These are phyloP conservation scores for Caenorhabditis sp. DNA, from an alignment of 2,888 invertebrate genomes.

Conservation along the genomic window DNA sequence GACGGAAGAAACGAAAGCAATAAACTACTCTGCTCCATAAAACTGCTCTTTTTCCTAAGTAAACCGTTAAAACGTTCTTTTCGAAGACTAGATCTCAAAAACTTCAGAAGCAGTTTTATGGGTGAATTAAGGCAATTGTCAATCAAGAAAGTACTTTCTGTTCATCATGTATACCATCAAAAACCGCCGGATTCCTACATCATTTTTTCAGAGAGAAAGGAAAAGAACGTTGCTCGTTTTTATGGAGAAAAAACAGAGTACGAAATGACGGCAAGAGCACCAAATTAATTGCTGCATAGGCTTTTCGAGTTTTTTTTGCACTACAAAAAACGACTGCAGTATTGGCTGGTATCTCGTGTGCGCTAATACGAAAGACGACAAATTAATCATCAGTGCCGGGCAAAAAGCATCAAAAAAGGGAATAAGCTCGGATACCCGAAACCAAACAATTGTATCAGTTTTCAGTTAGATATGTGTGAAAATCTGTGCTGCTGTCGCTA, in stretches of 20 bases:
- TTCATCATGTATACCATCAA: too few relatives aligned
- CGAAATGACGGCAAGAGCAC: too few relatives aligned
- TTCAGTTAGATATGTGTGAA: slow-evolving; percentile 39
- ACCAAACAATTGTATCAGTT: slow-evolving; percentile 29
- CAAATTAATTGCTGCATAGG: slow-evolving; percentile 36
- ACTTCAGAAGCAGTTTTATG: too few relatives aligned
- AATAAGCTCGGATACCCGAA: slow-evolving; percentile 24
- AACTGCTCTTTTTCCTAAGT: slow-evolving; percentile 25
- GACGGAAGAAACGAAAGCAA: slow-evolving; percentile 17
- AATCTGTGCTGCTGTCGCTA: slow-evolving; percentile 28
- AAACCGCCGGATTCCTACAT: not conserved
- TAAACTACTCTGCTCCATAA: slow-evolving; percentile 39
- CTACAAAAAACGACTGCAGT: slow-evolving; percentile 18
- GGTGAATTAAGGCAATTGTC: too few relatives aligned
- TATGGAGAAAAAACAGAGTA: too few relatives aligned
- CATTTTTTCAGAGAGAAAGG: not conserved
- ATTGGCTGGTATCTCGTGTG: not conserved
- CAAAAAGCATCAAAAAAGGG: slow-evolving; percentile 27
- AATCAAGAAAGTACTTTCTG: too few relatives aligned
- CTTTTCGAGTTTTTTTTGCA: slow-evolving; percentile 17
- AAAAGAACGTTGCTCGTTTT: slow-evolving; percentile 35
- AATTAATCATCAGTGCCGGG: slow-evolving; percentile 29
- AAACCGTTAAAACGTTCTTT: slow-evolving; percentile 51
- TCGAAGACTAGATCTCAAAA: not conserved
- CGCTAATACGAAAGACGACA: not conserved